A percentile compares a stretch with the other conserved stretches of the same genome.
These are phyloP conservation scores for Helicorthomorpha holstii DNA, from an alignment of 1,140 invertebrate species.

Conservation along the genomic window DNA sequence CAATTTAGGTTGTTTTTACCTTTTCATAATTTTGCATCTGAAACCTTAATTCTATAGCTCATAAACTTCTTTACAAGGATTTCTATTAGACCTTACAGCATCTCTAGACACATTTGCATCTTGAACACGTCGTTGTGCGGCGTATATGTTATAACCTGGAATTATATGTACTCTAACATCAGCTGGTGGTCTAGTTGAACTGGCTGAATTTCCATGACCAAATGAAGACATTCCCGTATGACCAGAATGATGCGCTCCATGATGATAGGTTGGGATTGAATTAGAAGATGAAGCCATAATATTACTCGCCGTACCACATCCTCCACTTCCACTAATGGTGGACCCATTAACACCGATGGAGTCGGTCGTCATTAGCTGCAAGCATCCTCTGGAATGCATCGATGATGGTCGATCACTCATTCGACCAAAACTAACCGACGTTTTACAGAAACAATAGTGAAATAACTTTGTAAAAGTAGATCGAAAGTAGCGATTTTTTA, in stretches of 20 bases:
- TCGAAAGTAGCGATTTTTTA: slow-evolving; percentile 46
- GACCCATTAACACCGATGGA: not conserved
- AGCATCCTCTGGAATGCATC: not conserved
- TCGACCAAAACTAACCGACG: slow-evolving; percentile 40
- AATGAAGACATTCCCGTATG: slow-evolving; percentile 17
- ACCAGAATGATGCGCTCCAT: not conserved
- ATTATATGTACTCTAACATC: slow-evolving; percentile 62
- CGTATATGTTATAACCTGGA: slow-evolving; percentile 49
- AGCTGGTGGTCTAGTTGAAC: slow-evolving; percentile 29
- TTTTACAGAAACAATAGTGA: slow-evolving; percentile 68
- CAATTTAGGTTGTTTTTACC: too few species aligned
- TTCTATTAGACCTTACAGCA: not conserved
- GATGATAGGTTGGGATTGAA: not conserved
- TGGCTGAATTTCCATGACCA: slow-evolving; percentile 34
- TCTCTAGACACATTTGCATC: not conserved
- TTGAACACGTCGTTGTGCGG: slow-evolving; percentile 20
- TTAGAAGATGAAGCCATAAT: not conserved
- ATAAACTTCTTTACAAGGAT: not conserved
- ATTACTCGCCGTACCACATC: not conserved
- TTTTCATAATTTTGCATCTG: too few species aligned
- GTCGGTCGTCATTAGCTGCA: too few species aligned
- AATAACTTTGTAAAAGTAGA: slow-evolving; percentile 57
- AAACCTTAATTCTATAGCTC: not conserved
- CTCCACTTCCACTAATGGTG: not conserved
- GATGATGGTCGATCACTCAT: not conserved